phyloP scores from a whole-genome alignment of 2,797 vertebrate species.

The Falco berigora region DNA sequence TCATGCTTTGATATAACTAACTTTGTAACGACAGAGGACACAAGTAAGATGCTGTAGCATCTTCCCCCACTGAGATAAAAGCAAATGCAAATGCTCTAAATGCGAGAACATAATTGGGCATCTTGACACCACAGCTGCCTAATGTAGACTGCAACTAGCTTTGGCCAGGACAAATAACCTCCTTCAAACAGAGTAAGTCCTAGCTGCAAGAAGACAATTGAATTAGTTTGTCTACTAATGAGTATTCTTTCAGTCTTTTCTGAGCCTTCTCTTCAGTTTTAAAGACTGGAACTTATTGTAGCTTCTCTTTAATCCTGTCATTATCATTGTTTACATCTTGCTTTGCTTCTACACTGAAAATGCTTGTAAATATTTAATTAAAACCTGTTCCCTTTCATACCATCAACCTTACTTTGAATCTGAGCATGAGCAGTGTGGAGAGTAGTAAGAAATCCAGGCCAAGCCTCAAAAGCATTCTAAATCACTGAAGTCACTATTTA shows the following conservation, averaged over 20 bases:
- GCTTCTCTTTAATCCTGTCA: neutral
- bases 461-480: constrained; percentile 58
- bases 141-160: neutral
- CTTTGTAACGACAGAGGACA: neutral
- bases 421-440: neutral
- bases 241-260: neutral
- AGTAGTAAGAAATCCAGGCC: neutral
- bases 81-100: neutral
- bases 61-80: neutral
- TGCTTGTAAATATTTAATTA: neutral
- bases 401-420: neutral
- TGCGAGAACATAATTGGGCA: neutral
- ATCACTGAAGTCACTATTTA: constrained; percentile 61
- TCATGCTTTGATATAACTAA: neutral
- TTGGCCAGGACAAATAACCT: neutral
- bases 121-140: neutral
- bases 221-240: neutral
- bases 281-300: neutral
- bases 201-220: neutral
- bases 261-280: neutral
- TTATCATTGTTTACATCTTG: neutral
- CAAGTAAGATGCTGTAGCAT: neutral
- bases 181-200: neutral
- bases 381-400: neutral
- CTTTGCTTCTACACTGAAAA: neutral